These are phyloP conservation scores for Pandemis cinnamomeana DNA, from an alignment of 2,888 invertebrate genomes.

Conservation along the genomic window DNA sequence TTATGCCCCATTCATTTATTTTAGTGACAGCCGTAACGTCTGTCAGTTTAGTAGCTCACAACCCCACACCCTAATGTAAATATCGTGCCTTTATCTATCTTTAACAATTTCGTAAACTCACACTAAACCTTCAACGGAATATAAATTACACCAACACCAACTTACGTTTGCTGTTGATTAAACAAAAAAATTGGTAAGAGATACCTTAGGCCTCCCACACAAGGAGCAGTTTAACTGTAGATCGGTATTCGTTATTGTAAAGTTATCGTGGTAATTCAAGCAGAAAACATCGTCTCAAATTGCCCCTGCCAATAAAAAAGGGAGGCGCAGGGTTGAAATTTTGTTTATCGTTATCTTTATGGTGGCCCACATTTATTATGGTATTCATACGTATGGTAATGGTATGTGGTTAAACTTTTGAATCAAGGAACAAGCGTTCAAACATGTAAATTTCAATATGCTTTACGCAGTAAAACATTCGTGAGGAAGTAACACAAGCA, in stretches of 20 bases:
- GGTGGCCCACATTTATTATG: constrained; percentile 78
- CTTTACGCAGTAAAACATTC: not conserved
- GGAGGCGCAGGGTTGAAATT: constrained; percentile 78
- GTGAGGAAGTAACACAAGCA: not conserved
- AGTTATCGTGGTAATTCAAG: constrained; percentile 59
- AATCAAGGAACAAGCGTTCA: constrained; percentile 56
- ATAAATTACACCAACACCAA: constrained; percentile 74
- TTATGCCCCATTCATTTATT: constrained; percentile 69
- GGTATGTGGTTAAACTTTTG: constrained; percentile 74
- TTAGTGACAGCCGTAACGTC: constrained; percentile 71
- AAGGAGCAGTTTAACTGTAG: constrained; percentile 44
- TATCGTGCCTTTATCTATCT: constrained; percentile 82
- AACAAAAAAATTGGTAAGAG: constrained; percentile 45
- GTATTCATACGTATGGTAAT: constrained; percentile 77
- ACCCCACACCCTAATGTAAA: constrained; percentile 76
- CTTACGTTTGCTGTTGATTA: constrained; percentile 46
- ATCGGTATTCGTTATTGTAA: constrained; percentile 43
- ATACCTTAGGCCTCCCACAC: constrained; percentile 47
- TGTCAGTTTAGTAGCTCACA: constrained; percentile 68
- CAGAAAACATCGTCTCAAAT: constrained; percentile 81
- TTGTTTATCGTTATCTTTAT: constrained; percentile 83
- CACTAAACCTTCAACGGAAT: constrained; percentile 80
- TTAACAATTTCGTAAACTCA: constrained; percentile 83
- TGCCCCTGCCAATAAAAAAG: constrained; percentile 83
- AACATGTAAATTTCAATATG: constrained; percentile 49